A percentile compares a stretch with the other conserved stretches of the same genome.
phyloP scores from a whole-genome alignment of 2,888 invertebrate genomes.

The Drosophila ezoana region DNA sequence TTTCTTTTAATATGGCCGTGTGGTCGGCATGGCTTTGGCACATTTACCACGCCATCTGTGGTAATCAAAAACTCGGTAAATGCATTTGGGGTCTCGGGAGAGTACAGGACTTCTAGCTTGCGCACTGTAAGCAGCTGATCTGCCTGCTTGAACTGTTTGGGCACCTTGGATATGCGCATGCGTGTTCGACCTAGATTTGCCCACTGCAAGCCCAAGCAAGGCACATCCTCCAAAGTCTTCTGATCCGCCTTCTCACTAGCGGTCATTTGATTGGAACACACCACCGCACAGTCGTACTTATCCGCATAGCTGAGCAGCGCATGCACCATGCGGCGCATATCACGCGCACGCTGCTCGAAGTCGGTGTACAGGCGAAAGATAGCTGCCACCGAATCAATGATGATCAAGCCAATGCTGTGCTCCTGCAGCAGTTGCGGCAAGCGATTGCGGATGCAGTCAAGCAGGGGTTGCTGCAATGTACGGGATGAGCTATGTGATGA shows the following conservation, averaged over 20 bases:
- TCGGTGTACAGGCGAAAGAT: conserved; percentile 87
- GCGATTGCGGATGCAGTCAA: conserved; percentile 86
- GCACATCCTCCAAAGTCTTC: conserved; percentile 81
- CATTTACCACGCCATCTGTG: conserved; percentile 84
- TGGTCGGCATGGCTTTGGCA: conserved; percentile 44
- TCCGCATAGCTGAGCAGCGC: conserved; percentile 86
- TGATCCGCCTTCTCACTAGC: conserved; percentile 13
- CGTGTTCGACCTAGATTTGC: conserved; percentile 88
- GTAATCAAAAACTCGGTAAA: conserved; percentile 86
- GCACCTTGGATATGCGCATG: conserved; percentile 85
- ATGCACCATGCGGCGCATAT: conserved; percentile 87
- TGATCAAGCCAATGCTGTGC: conserved; percentile 87
- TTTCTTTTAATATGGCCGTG: conserved; percentile 7
- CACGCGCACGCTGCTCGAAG: conserved; percentile 86
- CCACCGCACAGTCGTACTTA: conserved; percentile 86
- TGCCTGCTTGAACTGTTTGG: conserved; percentile 74
- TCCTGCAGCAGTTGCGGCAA: conserved; percentile 86
- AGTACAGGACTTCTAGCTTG: conserved; percentile 86
- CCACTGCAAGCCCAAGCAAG: conserved; percentile 89
- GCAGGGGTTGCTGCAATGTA: conserved; percentile 85
- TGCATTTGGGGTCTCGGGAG: conserved; percentile 86
- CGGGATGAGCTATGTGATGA: neutral
- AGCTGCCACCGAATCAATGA: conserved; percentile 91
- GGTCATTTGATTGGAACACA: conserved; percentile 91
- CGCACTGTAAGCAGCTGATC: conserved; percentile 79